Percentiles rank a stretch among this genome's conserved stretches.
Conservation (phyloP, 2,888 invertebrate genomes). For the Dryocosmus kuriphilus region DNA sequence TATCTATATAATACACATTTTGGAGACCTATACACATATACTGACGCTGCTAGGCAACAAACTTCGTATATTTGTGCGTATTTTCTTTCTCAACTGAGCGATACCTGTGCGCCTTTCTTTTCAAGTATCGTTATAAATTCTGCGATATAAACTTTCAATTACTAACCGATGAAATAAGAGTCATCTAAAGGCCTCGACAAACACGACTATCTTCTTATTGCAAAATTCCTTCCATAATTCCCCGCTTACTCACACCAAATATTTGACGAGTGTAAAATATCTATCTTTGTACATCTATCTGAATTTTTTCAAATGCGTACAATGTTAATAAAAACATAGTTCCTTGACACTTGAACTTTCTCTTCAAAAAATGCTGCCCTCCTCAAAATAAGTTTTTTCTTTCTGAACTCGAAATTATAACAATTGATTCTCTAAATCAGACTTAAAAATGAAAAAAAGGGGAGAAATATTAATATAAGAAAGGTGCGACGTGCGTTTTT, state of each 20-base stretch:
- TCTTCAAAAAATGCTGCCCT: neutral
- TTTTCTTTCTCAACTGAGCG: conserved; percentile 42
- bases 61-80: conserved; percentile 49
- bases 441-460: neutral
- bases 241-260: conserved; percentile 14
- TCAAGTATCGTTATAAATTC: conserved; percentile 57
- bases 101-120: conserved; percentile 51
- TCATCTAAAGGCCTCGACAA: neutral
- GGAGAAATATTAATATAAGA: neutral
- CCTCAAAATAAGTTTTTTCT: neutral
- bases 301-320: neutral
- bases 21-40: conserved; percentile 63
- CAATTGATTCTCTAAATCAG: neutral
- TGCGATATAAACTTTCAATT: conserved; percentile 59
- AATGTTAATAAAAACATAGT: neutral
- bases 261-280: conserved; percentile 1
- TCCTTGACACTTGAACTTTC: neutral
- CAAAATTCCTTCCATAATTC: conserved; percentile 42
- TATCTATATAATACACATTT: conserved; percentile 67
- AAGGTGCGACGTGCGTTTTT: neutral
- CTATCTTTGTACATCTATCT: neutral
- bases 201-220: neutral
- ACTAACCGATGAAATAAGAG: conserved; percentile 24
- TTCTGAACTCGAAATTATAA: neutral
- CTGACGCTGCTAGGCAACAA: conserved; percentile 59